Conservation (phyloP, 2,113 vertebrate species). For the Urocynchramus pylzowi region DNA sequence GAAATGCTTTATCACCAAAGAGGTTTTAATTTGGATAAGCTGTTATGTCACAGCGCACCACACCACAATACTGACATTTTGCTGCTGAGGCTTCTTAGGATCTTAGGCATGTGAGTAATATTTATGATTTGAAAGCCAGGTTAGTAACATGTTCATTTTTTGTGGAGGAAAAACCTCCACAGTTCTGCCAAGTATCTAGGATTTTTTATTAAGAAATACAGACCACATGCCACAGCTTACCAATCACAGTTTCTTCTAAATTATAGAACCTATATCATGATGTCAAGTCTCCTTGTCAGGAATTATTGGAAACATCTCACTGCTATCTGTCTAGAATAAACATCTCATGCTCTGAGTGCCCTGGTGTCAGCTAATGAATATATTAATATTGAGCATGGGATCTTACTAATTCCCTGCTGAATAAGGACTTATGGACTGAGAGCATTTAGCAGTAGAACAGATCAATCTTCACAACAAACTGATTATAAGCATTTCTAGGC, state of each 20-base stretch:
- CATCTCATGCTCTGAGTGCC: background rate
- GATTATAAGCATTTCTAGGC: background rate
- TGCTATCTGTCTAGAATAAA: constrained; percentile 1
- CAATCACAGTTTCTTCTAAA: background rate
- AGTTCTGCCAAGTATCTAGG: background rate
- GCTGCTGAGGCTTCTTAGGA: background rate
- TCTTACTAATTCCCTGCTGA: background rate
- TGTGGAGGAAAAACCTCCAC: background rate
- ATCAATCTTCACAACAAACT: background rate
- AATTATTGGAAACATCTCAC: constrained; percentile 13
- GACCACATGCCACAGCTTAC: background rate
- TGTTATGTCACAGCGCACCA: background rate
- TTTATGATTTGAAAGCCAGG: background rate
- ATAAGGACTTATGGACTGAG: background rate
- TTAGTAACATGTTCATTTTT: background rate
- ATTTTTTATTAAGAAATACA: background rate
- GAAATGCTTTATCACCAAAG: background rate
- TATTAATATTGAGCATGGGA: background rate
- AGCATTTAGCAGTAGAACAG: background rate
- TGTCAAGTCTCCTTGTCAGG: constrained; percentile 4
- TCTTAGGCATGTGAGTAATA: background rate
- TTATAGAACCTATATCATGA: background rate
- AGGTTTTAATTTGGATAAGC: background rate
- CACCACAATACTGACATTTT: accelerated
- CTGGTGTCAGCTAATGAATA: background rate